Evolutionary conservation across 92 coral and sea anemone species (phyloP).

Genomic region (Porites lobata): DNA sequence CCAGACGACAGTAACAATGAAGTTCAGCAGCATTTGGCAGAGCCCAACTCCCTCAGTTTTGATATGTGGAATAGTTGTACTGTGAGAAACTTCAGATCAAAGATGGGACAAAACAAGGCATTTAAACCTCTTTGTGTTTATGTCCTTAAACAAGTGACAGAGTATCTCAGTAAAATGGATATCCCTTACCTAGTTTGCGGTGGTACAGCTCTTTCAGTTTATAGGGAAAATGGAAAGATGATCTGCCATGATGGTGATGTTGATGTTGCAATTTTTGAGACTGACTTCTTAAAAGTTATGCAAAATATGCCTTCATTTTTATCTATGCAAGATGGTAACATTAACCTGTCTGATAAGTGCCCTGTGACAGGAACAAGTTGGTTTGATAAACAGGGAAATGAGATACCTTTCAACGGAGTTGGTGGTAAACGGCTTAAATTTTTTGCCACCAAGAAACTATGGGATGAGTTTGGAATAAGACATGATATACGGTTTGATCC

Average conservation of each 20-base stretch:
- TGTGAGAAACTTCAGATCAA: constrained; percentile 13
- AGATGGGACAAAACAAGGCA: constrained; percentile 22
- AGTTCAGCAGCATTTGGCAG: neutral
- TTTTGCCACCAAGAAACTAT: constrained; percentile 16
- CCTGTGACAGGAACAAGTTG: constrained; percentile 31
- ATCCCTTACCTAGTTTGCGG: constrained; percentile 29
- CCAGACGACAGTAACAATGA: neutral
- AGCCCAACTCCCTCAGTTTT: constrained; percentile 14
- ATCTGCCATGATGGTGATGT: constrained; percentile 37
- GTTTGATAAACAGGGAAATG: constrained; percentile 29
- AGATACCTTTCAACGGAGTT: constrained; percentile 18
- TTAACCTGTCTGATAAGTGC: constrained; percentile 13
- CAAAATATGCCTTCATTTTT: constrained; percentile 14
- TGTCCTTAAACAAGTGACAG: constrained; percentile 21
- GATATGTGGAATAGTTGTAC: constrained; percentile 50
- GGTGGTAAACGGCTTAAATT: constrained; percentile 39
- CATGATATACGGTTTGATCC: constrained; percentile 16
- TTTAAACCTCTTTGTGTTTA: constrained; percentile 35
- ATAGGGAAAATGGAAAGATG: constrained; percentile 36
- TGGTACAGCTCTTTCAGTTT: constrained; percentile 45
- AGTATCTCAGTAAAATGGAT: constrained; percentile 10
- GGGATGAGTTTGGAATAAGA: constrained; percentile 31
- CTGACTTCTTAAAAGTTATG: constrained; percentile 17
- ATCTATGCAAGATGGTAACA: constrained; percentile 14
- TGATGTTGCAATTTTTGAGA: constrained; percentile 30